These are phyloP conservation scores for Homarus gammarus DNA, from an alignment of 2,888 invertebrate genomes.

Conservation along the genomic window DNA sequence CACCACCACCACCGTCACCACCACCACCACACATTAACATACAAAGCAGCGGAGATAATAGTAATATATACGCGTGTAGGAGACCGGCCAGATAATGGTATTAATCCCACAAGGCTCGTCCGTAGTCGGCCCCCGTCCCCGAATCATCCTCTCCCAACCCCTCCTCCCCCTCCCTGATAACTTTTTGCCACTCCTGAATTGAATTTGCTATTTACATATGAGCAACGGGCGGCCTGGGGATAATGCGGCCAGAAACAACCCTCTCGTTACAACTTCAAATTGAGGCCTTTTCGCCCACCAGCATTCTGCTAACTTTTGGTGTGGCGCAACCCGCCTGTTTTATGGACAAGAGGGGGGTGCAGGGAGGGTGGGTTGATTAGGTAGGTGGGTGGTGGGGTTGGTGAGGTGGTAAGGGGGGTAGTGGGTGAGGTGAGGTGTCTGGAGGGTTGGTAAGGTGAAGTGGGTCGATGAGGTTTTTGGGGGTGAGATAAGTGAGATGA, in stretches of 20 bases:
- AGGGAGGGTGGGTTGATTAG: background rate
- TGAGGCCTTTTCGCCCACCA: constrained; percentile 1
- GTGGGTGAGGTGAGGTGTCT: background rate
- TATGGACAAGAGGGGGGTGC: background rate
- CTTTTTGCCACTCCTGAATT: constrained; percentile 33
- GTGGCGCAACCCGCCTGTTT: background rate
- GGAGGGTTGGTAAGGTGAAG: background rate
- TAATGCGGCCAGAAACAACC: background rate
- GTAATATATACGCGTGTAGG: constrained; percentile 40
- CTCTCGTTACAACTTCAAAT: constrained; percentile 47
- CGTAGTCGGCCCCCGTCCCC: background rate
- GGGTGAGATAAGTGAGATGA: background rate
- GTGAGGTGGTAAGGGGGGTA: background rate
- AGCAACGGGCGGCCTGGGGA: constrained; percentile 28
- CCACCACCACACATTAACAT: constrained; percentile 22
- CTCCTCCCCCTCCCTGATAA: constrained; percentile 24
- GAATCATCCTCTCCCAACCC: no score
- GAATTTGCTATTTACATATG: constrained; percentile 51
- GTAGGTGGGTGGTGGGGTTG: background rate
- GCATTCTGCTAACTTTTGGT: background rate
- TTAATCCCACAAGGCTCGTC: constrained; percentile 44
- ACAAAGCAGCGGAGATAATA: constrained; percentile 49
- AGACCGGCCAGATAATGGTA: constrained; percentile 40
- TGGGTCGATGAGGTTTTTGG: background rate
- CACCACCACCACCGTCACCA: background rate